phyloP scores from a whole-genome alignment of 2,797 vertebrate species.

The Sternotherus odoratus region DNA sequence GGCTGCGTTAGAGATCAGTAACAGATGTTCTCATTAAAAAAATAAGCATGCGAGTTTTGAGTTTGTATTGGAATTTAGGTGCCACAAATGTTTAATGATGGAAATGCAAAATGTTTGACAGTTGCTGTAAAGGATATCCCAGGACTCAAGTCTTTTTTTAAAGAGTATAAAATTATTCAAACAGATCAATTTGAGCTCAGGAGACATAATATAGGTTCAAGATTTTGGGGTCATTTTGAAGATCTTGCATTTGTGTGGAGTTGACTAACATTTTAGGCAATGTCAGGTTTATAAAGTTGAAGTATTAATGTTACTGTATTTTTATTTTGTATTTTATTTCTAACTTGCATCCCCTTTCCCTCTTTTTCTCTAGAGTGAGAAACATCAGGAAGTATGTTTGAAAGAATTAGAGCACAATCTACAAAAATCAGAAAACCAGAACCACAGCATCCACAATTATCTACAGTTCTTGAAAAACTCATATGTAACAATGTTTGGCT shows the following conservation, averaged over 20 bases:
- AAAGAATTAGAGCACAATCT: constrained; percentile 90
- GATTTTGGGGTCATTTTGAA: not conserved
- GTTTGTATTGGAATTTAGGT: not conserved
- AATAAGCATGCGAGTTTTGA: not conserved
- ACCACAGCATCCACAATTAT: constrained; percentile 90
- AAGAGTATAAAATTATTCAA: not conserved
- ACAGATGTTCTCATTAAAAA: not conserved
- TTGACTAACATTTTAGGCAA: not conserved
- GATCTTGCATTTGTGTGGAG: not conserved
- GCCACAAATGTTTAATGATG: not conserved
- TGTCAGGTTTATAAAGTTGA: not conserved
- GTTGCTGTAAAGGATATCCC: not conserved
- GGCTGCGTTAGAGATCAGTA: not conserved
- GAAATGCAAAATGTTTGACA: not conserved
- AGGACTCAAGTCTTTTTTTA: not conserved
- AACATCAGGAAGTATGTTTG: constrained; percentile 82
- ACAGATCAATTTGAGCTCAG: not conserved
- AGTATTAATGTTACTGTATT: not conserved
- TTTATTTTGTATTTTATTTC: constrained; percentile 25
- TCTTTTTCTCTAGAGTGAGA: constrained; percentile 82
- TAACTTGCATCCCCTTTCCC: constrained; percentile 14
- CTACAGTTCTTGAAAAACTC: constrained; percentile 90
- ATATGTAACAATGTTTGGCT: constrained; percentile 89
- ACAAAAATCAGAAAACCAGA: constrained; percentile 89
- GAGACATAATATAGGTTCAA: not conserved